phyloP scores from a whole-genome alignment of 2,888 invertebrate species.

The Lycia hirtaria region DNA sequence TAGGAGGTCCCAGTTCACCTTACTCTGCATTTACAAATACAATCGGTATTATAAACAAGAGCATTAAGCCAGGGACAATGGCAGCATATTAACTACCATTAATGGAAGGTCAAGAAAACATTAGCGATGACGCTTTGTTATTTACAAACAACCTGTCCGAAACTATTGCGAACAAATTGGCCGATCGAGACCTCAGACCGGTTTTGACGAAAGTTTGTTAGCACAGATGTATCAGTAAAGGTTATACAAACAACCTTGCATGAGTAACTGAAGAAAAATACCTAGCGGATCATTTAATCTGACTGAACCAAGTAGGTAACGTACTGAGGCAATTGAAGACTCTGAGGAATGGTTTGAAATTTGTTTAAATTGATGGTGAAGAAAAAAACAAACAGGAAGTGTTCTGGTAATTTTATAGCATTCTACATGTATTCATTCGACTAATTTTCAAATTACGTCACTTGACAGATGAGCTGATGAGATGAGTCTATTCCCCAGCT shows the following conservation, averaged over 20 bases:
- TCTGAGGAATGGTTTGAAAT: no score
- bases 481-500: no score
- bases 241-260: slow-evolving; percentile 36
- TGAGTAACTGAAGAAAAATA: slow-evolving; percentile 22
- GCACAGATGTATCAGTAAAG: slow-evolving; percentile 37
- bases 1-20: slow-evolving; percentile 66
- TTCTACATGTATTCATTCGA: no score
- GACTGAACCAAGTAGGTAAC: slow-evolving; percentile 1
- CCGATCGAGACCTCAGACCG: slow-evolving; percentile 37
- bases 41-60: slow-evolving; percentile 36
- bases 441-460: no score
- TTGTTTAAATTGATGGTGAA: no score
- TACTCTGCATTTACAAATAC: slow-evolving; percentile 51
- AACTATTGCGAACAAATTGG: slow-evolving; percentile 27
- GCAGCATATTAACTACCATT: slow-evolving; percentile 31
- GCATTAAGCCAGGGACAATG: slow-evolving; percentile 34
- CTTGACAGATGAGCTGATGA: no score
- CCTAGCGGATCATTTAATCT: slow-evolving; percentile 16
- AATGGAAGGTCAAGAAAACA: slow-evolving; percentile 7
- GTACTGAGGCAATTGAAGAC: no score
- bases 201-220: slow-evolving; percentile 38
- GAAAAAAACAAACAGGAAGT: no score
- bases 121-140: slow-evolving; percentile 21
- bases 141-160: slow-evolving; percentile 31
- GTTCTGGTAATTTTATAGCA: no score